Base-by-base conservation (phyloP, 2,797 vertebrate genomes). In the Dromococcyx pavoninus region DNA sequence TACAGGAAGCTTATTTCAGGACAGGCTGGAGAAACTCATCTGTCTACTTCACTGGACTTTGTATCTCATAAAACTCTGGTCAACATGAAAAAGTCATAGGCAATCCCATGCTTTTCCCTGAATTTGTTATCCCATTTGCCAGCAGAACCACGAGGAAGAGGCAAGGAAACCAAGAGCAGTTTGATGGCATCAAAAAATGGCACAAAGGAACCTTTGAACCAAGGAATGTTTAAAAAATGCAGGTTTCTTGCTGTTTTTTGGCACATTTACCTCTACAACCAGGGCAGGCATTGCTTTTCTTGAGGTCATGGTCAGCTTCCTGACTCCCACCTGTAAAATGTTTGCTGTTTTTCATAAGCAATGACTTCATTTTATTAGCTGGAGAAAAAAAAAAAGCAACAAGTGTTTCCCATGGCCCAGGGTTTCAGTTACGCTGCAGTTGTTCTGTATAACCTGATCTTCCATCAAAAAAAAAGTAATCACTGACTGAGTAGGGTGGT, bases 341-440 rank as follows among this genome's bases (percentile, higher is more conserved):
- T 69, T 86, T 86, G 72, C 23, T 84, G 46, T n/a, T 79, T 94
- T 91, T 83, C 74, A 85, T 76, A 80, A 88, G 37, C 70, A 57
- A 57, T 94, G 85, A 89, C 70, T 72, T 95, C 64, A 93, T 48
- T 82, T 51, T 78, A 58, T 89, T 66, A 88, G 39, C 76, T 88
- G 62, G 79, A 10, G 14, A 16, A n/a, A 44, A 21, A 88, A 64
- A 72, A 23, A 39, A 39, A 39, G 39, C 71, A 32, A 6, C 73
- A 67, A 80, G 48, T 56, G 60, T 35, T 81, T 37, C 70, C 80
- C 39, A 11, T 57, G 82, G 87, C 65, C 37, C 10, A 94, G 39
- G 54, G 92, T 66, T 95, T 66, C 2, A 13, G 86, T 97, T 97
- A 91, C 91, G 73, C 51, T 86, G 82, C 94, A 97, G 92, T 95